phyloP scores from a whole-genome alignment of 2,888 invertebrate genomes.

The Plagiodera versicolora region DNA sequence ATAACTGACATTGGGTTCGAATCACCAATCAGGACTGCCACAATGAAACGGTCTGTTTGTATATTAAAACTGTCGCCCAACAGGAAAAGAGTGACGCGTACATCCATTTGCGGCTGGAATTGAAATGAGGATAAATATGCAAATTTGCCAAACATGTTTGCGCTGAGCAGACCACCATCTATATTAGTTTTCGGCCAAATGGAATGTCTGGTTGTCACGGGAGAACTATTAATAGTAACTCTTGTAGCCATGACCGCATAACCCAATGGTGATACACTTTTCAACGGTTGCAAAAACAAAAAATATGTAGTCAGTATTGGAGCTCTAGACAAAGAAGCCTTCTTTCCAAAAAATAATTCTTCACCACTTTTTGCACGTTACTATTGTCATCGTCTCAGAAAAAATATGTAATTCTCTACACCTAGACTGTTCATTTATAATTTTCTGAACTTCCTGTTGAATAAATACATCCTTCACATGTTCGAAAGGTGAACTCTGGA shows the following conservation, averaged over 20 bases:
- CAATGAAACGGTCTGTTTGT: not conserved
- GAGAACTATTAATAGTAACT: constrained; percentile 10
- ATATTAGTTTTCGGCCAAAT: constrained; percentile 15
- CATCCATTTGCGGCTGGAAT: constrained; percentile 4
- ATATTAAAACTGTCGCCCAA: not conserved
- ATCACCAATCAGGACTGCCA: not conserved
- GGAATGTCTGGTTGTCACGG: constrained; percentile 13
- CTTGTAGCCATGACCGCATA: constrained; percentile 3
- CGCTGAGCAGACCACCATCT: constrained; percentile 4
- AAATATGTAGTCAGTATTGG: too few relatives aligned
- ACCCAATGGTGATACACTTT: not conserved
- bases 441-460: too few relatives aligned
- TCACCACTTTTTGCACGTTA: too few relatives aligned
- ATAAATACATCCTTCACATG: too few relatives aligned
- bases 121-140: constrained; percentile 14
- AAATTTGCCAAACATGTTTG: constrained; percentile 15
- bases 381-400: too few relatives aligned
- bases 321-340: too few relatives aligned
- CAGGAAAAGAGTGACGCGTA: not conserved
- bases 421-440: too few relatives aligned
- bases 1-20: too few relatives aligned
- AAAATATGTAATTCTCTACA: too few relatives aligned
- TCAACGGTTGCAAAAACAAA: not conserved
- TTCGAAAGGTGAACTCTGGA: too few relatives aligned
- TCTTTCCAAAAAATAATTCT: too few relatives aligned